phyloP scores from a whole-genome alignment of 2,797 vertebrate species.

The Sebastes goodei region DNA sequence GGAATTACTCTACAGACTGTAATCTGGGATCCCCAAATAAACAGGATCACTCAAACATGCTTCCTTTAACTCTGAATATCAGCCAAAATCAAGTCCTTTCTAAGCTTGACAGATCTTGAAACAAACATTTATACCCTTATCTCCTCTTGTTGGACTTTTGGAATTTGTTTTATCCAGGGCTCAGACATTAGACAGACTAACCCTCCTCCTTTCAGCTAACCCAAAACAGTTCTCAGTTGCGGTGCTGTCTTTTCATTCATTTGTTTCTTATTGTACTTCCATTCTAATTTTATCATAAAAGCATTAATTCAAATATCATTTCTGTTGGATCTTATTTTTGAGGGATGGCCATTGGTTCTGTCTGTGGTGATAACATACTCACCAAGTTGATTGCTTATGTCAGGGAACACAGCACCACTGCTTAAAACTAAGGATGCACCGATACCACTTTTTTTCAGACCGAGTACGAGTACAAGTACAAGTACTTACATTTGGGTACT shows the following conservation, averaged over 20 bases:
- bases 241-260: background rate
- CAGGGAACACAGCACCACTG: background rate
- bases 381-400: background rate
- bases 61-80: constrained; percentile 15
- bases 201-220: background rate
- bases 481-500: too few species aligned
- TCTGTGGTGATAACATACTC: background rate
- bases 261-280: background rate
- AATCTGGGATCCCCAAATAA: background rate
- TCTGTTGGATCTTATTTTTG: background rate
- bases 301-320: background rate
- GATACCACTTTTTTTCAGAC: too few species aligned
- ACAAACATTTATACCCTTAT: background rate
- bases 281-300: background rate
- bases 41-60: constrained; percentile 42
- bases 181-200: background rate
- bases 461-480: too few species aligned
- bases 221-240: background rate
- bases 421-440: background rate
- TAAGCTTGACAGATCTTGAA: background rate
- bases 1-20: background rate
- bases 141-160: background rate
- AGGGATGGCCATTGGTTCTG: background rate
- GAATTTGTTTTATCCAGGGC: constrained; percentile 8
- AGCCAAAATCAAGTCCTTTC: background rate